Percentiles rank a stretch among this genome's conserved stretches.
Evolutionary conservation across 2,113 vertebrate species (phyloP).

Genomic region (Bubo bubo): DNA sequence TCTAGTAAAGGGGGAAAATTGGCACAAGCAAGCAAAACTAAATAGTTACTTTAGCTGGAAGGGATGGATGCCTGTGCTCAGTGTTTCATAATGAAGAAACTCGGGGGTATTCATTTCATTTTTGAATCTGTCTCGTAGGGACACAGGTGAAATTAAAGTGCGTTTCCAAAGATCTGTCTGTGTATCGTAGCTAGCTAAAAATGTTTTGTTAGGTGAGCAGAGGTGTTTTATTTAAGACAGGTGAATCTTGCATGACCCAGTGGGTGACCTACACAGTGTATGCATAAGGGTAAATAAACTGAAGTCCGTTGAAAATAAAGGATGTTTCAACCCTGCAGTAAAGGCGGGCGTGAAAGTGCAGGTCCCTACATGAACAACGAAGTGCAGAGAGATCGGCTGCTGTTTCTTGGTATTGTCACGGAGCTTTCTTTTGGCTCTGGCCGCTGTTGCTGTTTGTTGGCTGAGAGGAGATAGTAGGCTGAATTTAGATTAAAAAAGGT

Average conservation of each 20-base stretch:
- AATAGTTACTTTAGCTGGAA: neutral
- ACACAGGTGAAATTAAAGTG: neutral
- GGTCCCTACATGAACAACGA: rapidly evolving
- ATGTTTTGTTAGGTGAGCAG: neutral
- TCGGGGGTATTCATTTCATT: neutral
- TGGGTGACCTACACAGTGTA: neutral
- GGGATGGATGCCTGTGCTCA: neutral
- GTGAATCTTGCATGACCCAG: neutral
- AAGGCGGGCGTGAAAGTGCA: neutral
- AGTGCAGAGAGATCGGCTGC: neutral
- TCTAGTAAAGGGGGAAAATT: neutral
- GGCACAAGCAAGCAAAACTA: neutral
- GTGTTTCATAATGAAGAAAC: neutral
- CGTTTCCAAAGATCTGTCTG: neutral
- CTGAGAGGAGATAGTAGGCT: neutral
- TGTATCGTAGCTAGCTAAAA: neutral
- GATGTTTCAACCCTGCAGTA: neutral
- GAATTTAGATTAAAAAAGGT: neutral
- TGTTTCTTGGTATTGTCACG: neutral
- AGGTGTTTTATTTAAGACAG: neutral
- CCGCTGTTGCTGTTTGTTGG: neutral
- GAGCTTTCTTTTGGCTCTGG: neutral
- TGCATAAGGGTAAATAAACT: neutral
- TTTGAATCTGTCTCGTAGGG: neutral
- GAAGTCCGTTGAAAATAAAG: neutral